Evolutionary conservation across 2,113 vertebrate genomes (phyloP).

Genomic region (Anarhynchus alexandrinus): DNA sequence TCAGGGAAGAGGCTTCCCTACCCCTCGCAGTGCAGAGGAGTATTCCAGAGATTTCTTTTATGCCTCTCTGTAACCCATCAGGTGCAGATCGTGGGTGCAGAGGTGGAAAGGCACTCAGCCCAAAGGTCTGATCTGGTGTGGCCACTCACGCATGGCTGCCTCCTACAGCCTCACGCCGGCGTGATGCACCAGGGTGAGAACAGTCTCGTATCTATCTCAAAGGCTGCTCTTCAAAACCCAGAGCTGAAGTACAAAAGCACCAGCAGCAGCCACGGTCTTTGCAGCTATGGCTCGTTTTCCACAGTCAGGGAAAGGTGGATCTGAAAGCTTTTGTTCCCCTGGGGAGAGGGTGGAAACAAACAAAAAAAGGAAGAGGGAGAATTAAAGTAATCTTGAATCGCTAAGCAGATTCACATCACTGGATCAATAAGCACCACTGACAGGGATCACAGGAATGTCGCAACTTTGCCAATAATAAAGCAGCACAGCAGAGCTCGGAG

Average conservation of each 20-base stretch:
- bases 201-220: neutral
- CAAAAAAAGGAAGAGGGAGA: conserved; percentile 63
- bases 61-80: neutral
- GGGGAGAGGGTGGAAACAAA: conserved; percentile 57
- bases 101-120: fast-evolving
- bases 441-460: conserved; percentile 72
- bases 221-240: conserved; percentile 20
- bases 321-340: conserved; percentile 56
- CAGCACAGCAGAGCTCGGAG: conserved; percentile 46
- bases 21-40: neutral
- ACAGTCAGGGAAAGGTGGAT: conserved; percentile 30
- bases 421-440: conserved; percentile 72
- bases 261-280: neutral
- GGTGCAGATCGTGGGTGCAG: neutral
- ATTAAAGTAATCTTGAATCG: conserved; percentile 73
- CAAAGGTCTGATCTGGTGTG: neutral
- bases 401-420: conserved; percentile 70
- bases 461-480: conserved; percentile 73
- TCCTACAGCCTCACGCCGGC: neutral
- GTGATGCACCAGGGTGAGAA: neutral
- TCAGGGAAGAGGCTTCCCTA: neutral
- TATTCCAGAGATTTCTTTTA: neutral
- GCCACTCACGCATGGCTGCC: neutral
- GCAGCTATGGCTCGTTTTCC: conserved; percentile 23
- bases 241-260: conserved; percentile 26